Percentiles rank a stretch among this genome's conserved stretches.
These are phyloP conservation scores for Sthenelais limicola DNA, from an alignment of 2,888 invertebrate genomes.

Conservation along the genomic window DNA sequence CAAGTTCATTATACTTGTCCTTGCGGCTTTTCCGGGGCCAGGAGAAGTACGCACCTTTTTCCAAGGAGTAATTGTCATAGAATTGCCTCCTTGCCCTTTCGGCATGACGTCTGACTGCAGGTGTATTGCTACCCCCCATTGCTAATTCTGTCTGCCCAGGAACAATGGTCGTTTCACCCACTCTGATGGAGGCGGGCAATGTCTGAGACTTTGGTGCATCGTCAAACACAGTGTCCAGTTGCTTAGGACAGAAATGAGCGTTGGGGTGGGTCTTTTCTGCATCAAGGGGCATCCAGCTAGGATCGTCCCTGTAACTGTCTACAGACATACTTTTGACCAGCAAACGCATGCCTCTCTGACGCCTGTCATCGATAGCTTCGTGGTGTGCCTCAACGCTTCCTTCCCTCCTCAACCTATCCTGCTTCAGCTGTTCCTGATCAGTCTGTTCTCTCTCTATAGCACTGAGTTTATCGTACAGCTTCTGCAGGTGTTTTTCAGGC, in stretches of 20 bases:
- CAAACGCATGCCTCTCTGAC: conserved; percentile 40
- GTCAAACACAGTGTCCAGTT: conserved; percentile 38
- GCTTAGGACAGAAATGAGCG: neutral
- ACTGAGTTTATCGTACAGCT: conserved; percentile 51
- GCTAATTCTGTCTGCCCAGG: neutral
- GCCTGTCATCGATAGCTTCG: conserved; percentile 34
- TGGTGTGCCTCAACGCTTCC: neutral
- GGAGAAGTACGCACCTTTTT: conserved; percentile 22
- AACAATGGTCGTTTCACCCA: conserved; percentile 44
- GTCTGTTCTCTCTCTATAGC: conserved; percentile 48
- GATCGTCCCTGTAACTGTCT: conserved; percentile 33
- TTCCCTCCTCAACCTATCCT: neutral
- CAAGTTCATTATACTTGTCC: conserved; percentile 6
- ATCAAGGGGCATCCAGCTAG: neutral
- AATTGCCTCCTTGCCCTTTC: conserved; percentile 45
- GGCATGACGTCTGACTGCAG: neutral
- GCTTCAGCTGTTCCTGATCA: conserved; percentile 3
- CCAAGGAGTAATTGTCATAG: conserved; percentile 48
- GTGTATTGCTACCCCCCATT: neutral
- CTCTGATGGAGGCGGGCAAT: conserved; percentile 45
- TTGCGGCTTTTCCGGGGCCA: conserved; percentile 23
- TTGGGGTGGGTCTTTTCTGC: neutral
- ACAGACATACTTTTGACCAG: conserved; percentile 48
- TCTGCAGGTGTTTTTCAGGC: conserved; percentile 44
- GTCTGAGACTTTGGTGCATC: conserved; percentile 49